A percentile compares a stretch with the other conserved stretches of the same genome.
phyloP scores from a whole-genome alignment of 2,888 invertebrate genomes.

The Incurvaria masculella region DNA sequence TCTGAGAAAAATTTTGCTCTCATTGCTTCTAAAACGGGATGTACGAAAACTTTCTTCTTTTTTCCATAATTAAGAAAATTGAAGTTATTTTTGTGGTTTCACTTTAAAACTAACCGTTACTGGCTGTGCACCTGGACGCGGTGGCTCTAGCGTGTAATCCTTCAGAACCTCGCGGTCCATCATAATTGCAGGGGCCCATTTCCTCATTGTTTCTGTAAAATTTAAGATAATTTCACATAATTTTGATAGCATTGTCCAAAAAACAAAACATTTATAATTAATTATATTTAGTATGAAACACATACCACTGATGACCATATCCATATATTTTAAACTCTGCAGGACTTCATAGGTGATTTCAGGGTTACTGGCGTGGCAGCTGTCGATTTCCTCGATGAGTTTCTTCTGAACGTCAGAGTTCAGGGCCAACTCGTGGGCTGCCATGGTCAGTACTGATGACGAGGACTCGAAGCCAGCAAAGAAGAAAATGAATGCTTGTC shows the following conservation, averaged over 20 bases:
- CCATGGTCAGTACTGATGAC: slow-evolving; percentile 32
- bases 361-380: slow-evolving; percentile 12
- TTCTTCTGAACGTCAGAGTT: slow-evolving; percentile 39
- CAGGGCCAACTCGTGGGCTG: slow-evolving; percentile 38
- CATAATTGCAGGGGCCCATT: not conserved
- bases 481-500: slow-evolving; percentile 47
- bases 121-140: not conserved
- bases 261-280: not conserved
- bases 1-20: too few relatives aligned
- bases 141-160: not conserved
- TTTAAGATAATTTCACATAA: not conserved
- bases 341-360: slow-evolving; percentile 19
- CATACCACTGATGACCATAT: slow-evolving; percentile 20
- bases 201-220: not conserved
- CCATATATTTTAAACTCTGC: slow-evolving; percentile 21
- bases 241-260: not conserved
- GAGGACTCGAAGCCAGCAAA: slow-evolving; percentile 45
- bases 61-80: too few relatives aligned
- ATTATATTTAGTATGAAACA: too few relatives aligned
- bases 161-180: not conserved
- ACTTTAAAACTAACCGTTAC: not conserved
- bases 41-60: too few relatives aligned
- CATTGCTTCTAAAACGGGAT: too few relatives aligned
- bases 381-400: slow-evolving; percentile 27
- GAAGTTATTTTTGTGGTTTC: too few relatives aligned